These are phyloP conservation scores for Eulemur macaco DNA, from an alignment of 2,113 vertebrate genomes.

Conservation along the genomic window DNA sequence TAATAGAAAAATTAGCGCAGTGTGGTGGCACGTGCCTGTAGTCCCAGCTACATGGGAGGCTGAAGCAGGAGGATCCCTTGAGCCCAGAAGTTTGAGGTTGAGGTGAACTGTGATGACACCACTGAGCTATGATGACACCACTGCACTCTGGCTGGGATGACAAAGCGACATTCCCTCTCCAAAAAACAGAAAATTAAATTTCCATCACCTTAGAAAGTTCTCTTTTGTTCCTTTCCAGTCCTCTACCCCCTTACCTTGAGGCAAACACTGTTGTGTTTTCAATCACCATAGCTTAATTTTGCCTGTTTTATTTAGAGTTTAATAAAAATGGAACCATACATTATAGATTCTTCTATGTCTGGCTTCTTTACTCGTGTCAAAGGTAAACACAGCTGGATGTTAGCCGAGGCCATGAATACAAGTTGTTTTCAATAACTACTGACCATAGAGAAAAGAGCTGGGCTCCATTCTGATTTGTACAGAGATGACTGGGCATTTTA, in stretches of 20 bases:
- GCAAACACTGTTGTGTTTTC: neutral
- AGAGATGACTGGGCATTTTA: neutral
- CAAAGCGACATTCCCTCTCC: too few relatives aligned
- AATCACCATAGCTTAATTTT: neutral
- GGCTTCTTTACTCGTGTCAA: neutral
- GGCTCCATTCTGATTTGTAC: neutral
- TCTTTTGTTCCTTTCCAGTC: neutral
- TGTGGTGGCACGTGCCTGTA: too few relatives aligned
- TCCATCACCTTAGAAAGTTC: neutral
- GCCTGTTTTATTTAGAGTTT: conserved; percentile 8
- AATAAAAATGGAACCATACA: neutral
- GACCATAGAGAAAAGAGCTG: neutral
- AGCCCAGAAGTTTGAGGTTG: too few relatives aligned
- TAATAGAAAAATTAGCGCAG: too few relatives aligned
- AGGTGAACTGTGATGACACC: too few relatives aligned
- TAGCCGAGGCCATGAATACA: neutral
- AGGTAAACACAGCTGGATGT: neutral
- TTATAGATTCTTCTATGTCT: neutral
- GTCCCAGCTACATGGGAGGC: too few relatives aligned
- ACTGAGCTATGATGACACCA: too few relatives aligned
- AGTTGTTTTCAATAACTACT: neutral
- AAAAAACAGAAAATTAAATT: neutral
- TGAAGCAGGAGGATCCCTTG: too few relatives aligned
- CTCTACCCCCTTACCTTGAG: neutral
- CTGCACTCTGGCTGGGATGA: too few relatives aligned